Base-by-base conservation (phyloP, 2,113 vertebrate genomes). In the Mastomys natalensis region DNA sequence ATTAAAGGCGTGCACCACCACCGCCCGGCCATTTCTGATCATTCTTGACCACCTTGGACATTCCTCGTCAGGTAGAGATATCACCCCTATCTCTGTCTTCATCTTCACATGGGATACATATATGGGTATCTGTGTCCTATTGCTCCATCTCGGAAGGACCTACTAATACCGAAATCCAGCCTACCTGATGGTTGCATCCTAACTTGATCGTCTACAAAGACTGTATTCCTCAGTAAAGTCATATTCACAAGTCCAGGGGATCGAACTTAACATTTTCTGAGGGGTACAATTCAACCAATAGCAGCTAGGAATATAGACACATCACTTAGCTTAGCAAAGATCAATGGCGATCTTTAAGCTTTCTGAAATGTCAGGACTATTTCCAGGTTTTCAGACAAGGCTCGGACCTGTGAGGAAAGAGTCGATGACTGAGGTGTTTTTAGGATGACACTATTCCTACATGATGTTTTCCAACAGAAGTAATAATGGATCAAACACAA, bases 321-420 rank as follows among this genome's bases (percentile, higher is more conserved):
- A 4, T 87, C 31, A 84, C 34, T 95, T 96, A 70, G 87, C 19
- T 87, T 87, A 93, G 91, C 15, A 77, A 95, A 94, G 48, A 88
- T 81, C 19, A 86, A 1, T 53, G 70, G 13, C 45, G 51, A 43
- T 60, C 37, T 89, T 45, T n/a, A 43, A 26, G 13, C 29, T 40
- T 82, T 66, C n/a, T 66, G 24, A 93, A 95, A 77, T 7, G 58
- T 84, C 84, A 53, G 34, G 60, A 81, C 89, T 62, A 70, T 26
- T 95, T 92, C 43, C 15, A 90, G 85, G 19, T 53, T 48, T 37
- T 45, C 74, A 43, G 7, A 26, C 21, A 91, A 90, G 62, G 87
- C 62, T 84, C 10, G 82, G 58, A 73, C n/a, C n/a, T 72, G 17
- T 40, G 78, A 74, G 74, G 7, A 85, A 55, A 58, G 37, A 87